These are phyloP conservation scores for Eolophus roseicapilla DNA, from an alignment of 2,113 vertebrate genomes.

Conservation along the genomic window DNA sequence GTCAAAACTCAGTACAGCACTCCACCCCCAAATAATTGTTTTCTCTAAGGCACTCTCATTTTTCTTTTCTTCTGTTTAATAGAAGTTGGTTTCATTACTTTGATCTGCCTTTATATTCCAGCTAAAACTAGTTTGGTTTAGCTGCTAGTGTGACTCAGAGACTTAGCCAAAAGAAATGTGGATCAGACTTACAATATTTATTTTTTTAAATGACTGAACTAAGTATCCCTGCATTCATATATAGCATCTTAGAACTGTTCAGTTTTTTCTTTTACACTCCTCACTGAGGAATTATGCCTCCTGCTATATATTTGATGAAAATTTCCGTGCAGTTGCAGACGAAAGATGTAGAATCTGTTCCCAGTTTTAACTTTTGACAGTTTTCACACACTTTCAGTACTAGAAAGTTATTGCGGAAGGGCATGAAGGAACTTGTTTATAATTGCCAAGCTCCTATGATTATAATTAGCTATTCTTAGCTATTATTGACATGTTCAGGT, in stretches of 20 bases:
- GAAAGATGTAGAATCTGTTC: background rate
- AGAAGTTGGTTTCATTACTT: background rate
- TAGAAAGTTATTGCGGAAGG: background rate
- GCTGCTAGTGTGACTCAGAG: background rate
- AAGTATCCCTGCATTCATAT: background rate
- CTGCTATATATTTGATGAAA: background rate
- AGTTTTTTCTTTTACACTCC: background rate
- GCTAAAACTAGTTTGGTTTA: background rate
- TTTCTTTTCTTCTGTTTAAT: background rate
- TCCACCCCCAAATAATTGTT: background rate
- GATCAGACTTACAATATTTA: background rate
- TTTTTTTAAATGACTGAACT: background rate
- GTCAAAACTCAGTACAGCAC: background rate
- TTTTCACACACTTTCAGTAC: background rate
- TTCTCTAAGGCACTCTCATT: background rate
- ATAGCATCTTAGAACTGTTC: background rate
- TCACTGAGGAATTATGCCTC: background rate
- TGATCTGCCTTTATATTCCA: background rate
- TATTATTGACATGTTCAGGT: background rate
- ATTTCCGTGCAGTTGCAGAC: background rate
- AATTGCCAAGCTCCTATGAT: background rate
- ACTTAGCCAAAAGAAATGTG: background rate
- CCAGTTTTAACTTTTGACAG: background rate
- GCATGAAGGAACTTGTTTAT: background rate
- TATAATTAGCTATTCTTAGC: background rate